Percentiles rank a stretch among this genome's conserved stretches.
Evolutionary conservation across 2,888 invertebrate genomes (phyloP).

Genomic region (Leucozona laternaria): DNA sequence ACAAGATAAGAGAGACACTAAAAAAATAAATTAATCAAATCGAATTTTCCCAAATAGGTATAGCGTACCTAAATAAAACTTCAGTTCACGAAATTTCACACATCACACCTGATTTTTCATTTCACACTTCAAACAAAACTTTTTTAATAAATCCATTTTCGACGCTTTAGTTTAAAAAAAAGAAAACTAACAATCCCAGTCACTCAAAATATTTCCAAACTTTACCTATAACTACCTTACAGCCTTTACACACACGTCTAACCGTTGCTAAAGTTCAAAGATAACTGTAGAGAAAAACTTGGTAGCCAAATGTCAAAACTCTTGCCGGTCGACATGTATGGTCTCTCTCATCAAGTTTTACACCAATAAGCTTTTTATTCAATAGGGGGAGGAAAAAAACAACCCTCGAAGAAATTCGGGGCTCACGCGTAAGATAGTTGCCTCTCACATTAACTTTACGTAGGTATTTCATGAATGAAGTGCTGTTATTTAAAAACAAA

Average conservation of each 20-base stretch:
- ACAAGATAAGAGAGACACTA: slow-evolving; percentile 52
- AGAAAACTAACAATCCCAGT: slow-evolving; percentile 21
- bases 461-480: slow-evolving; percentile 72
- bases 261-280: slow-evolving; percentile 58
- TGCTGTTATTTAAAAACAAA: slow-evolving; percentile 40
- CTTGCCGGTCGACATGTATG: slow-evolving; percentile 10
- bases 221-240: slow-evolving; percentile 11
- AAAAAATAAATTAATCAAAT: slow-evolving; percentile 40
- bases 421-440: slow-evolving; percentile 18
- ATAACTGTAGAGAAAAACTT: slow-evolving; percentile 67
- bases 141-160: slow-evolving; percentile 1
- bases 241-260: slow-evolving; percentile 44
- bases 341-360: slow-evolving; percentile 41
- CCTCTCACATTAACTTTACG: slow-evolving; percentile 9
- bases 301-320: slow-evolving; percentile 37
- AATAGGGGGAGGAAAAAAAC: background rate
- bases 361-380: slow-evolving; percentile 38
- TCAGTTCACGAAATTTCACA: slow-evolving; percentile 4
- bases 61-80: background rate
- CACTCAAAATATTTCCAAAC: slow-evolving; percentile 11
- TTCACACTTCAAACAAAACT: background rate
- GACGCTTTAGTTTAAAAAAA: slow-evolving; percentile 4
- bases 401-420: background rate
- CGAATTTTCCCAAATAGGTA: slow-evolving; percentile 48
- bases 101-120: slow-evolving; percentile 8